Base-by-base conservation (phyloP, 2,888 invertebrate genomes). In the Parascotia fuliginaria region DNA sequence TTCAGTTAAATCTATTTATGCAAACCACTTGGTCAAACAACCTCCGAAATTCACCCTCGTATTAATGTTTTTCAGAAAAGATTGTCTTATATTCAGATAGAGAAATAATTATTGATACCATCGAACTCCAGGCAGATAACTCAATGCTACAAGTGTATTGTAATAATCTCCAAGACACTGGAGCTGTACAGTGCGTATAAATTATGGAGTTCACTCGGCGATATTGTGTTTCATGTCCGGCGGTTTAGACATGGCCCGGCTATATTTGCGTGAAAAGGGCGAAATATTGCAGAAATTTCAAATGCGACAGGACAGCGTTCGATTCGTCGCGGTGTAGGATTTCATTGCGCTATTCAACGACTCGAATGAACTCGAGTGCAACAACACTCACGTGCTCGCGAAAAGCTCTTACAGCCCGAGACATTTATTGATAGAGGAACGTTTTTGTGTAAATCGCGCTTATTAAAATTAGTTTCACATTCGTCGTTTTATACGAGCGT, bases 211-310 rank as follows among this genome's bases (percentile, higher is more conserved):
- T 83, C 81, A 83, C 83, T 83, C 77, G 77, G 73, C 76, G 85
- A 89, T 92, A 91, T 92, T 90, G 90, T 89, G 87, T 92, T 91
- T 89, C 91, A 88, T 83, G 90, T 91, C 89, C 87, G 83, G 83
- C 85, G 84, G 84, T 81, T 89, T 87, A 85, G 90, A 90, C 90
- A 86, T 83, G 88, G 83, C 77, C 81, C 79, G 80, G 66, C 83
- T 88, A 86, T 91, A 89, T 89, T 89, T 87, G 87, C 85, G 87
- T 89, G 90, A 91, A 91, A 89, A 91, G 89, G 88, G 89, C 91
- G 83, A 91, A 90, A 90, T 91, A 92, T 92, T 89, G 91, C 89
- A 89, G 85, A 88, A 90, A 90, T 89, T 88, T 88, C 89, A 84
- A 89, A 86, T 71, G 84, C 83, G 91, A 91, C 90, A 89, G 89